Conservation (phyloP, 64 coral and sea anemone genomes). For the Pocillopora damicornis region DNA sequence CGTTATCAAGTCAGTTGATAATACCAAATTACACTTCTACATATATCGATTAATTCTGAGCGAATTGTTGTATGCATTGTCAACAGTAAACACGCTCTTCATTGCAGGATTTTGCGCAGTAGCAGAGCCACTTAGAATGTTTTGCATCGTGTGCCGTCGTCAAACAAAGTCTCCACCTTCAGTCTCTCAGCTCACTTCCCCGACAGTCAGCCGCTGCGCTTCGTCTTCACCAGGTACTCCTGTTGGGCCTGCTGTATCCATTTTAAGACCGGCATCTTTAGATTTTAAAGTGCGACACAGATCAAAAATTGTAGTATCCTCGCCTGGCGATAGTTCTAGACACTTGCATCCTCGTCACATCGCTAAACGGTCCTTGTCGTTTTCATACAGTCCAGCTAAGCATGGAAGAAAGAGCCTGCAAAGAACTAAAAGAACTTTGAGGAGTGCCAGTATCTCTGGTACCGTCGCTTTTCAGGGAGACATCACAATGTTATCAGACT, state of each 20-base stretch:
- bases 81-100: background rate
- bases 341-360: background rate
- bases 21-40: too few species aligned
- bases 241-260: background rate
- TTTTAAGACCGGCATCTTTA: background rate
- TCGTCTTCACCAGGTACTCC: background rate
- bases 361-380: background rate
- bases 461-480: background rate
- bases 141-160: conserved; percentile 48
- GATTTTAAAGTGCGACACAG: background rate
- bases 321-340: background rate
- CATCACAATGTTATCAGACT: background rate
- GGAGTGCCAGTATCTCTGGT: background rate
- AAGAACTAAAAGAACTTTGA: background rate
- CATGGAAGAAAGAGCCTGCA: background rate
- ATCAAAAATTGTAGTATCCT: conserved; percentile 25
- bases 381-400: background rate
- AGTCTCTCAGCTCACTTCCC: background rate
- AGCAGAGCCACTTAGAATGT: conserved; percentile 26
- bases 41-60: too few species aligned
- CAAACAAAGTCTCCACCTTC: background rate
- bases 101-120: conserved; percentile 33
- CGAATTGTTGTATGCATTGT: too few species aligned
- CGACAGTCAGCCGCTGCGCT: background rate
- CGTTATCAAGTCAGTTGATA: too few species aligned